Percentiles rank a stretch among this genome's conserved stretches.
Conservation (phyloP, 2,888 invertebrate genomes). For the Himalopsyche japonica region DNA sequence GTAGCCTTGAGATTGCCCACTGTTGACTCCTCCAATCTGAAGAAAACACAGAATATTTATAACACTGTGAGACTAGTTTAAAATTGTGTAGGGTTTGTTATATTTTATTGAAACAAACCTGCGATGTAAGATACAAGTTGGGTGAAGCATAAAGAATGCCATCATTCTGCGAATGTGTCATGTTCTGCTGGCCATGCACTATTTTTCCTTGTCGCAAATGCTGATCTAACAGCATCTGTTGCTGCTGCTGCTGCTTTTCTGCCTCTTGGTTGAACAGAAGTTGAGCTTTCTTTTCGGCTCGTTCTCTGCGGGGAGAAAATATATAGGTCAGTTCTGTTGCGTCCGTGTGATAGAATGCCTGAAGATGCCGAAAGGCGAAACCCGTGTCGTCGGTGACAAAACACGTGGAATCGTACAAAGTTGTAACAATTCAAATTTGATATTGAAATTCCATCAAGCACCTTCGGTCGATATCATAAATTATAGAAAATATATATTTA, state of each 20-base stretch:
- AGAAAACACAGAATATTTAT: background rate
- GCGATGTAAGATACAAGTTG: background rate
- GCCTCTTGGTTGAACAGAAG: constrained; percentile 65
- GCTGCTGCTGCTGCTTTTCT: constrained; percentile 54
- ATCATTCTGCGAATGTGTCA: constrained; percentile 16
- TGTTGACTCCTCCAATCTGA: constrained; percentile 18
- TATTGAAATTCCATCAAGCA: no score
- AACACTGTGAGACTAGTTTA: no score
- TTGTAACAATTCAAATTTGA: no score
- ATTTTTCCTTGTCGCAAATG: constrained; percentile 57
- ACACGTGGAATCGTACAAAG: no score
- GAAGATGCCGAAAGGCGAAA: no score
- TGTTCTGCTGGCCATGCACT: constrained; percentile 53
- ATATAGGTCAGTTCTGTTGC: no score
- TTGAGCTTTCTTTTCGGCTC: constrained; percentile 64
- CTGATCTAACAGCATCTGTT: constrained; percentile 53
- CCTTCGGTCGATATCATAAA: no score
- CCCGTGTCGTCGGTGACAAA: no score
- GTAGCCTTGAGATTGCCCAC: constrained; percentile 36
- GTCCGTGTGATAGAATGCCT: no score
- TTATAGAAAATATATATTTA: no score
- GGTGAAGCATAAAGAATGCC: constrained; percentile 16
- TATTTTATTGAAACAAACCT: background rate
- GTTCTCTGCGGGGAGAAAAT: constrained; percentile 53
- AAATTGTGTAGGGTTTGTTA: background rate